Evolutionary conservation across 2,888 invertebrate genomes (phyloP), one percentile per base, ranked within the genome.

Genomic region (Nudaria mundana): DNA sequence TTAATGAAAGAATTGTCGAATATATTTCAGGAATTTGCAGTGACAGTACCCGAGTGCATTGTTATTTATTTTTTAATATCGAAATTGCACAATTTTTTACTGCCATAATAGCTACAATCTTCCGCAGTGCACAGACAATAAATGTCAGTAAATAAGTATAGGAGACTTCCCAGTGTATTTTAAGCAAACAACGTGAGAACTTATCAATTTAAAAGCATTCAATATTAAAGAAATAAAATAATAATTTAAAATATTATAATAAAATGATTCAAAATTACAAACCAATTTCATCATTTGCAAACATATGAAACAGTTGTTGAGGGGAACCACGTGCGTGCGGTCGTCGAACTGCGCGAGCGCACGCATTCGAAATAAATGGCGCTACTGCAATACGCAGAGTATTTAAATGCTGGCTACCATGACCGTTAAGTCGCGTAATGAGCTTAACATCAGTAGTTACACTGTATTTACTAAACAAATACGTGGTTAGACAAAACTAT

Each of bases 301-400:
- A 30, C 12, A 7, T 2, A 31, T 40, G 15, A 11, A 32, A 35
- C 13, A 28, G 14, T 35, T 41, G 24, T 34, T 34, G 28, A 32
- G 12, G 24, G 30, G 29, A 26, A 48, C 37, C 56, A 56, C 56
- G 56, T 52, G 59, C 42, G 34, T 30, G 44, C 49, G 60, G 62
- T 60, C 62, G 58, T 46, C 57, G 57, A 52, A 50, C 60, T 41
- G 45, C 33, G 41, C 32, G 24, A 37, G 48, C 37, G 25, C 40
- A 44, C 37, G 45, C 44, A 49, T 48, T 43, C 42, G 10, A 52
- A 56, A 61, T 60, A 61, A 53, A 61, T 51, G 48, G 53, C 56
- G 49, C 58, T 56, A 47, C 58, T 42, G 44, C 23, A 18, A 20
- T 35, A 30, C 20, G 35, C 26, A 13, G 16, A 40, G 25, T 14